Conservation (phyloP, 1,140 invertebrate species). For the Hyphantria cunea region DNA sequence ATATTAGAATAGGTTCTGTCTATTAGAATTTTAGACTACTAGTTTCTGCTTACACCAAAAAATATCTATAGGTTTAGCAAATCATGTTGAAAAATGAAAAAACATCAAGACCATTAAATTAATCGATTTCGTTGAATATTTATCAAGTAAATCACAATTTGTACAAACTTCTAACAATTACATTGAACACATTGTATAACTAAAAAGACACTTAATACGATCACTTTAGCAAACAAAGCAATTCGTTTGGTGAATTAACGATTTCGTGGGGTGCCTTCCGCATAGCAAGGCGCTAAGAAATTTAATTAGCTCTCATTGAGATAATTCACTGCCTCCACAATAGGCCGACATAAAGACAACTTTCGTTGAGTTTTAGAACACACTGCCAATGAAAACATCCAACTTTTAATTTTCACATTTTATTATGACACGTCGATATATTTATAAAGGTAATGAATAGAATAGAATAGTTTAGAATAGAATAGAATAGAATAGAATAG, state of each 20-base stretch:
- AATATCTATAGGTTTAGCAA: too few relatives aligned
- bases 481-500: too few relatives aligned
- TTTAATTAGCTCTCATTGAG: slow-evolving; percentile 68
- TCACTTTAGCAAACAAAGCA: slow-evolving; percentile 46
- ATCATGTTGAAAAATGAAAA: too few relatives aligned
- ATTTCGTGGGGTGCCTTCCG: slow-evolving; percentile 45
- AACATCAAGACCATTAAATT: neutral
- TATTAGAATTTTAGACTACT: too few relatives aligned
- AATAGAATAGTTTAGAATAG: too few relatives aligned
- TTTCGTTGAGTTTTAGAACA: slow-evolving; percentile 44
- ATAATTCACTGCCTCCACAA: slow-evolving; percentile 63
- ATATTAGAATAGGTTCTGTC: too few relatives aligned
- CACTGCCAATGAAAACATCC: slow-evolving; percentile 2
- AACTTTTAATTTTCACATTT: neutral
- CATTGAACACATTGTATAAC: slow-evolving; percentile 15
- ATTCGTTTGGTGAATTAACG: slow-evolving; percentile 50
- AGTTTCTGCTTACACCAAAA: too few relatives aligned
- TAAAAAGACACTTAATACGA: slow-evolving; percentile 34
- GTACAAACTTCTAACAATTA: neutral
- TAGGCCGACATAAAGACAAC: slow-evolving; percentile 58
- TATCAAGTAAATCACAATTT: too few relatives aligned
- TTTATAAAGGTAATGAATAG: too few relatives aligned
- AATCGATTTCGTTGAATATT: too few relatives aligned
- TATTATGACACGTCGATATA: too few relatives aligned
- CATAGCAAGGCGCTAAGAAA: slow-evolving; percentile 59